Base-by-base conservation (phyloP, 2,113 vertebrate species). In the Geothlypis trichas region DNA sequence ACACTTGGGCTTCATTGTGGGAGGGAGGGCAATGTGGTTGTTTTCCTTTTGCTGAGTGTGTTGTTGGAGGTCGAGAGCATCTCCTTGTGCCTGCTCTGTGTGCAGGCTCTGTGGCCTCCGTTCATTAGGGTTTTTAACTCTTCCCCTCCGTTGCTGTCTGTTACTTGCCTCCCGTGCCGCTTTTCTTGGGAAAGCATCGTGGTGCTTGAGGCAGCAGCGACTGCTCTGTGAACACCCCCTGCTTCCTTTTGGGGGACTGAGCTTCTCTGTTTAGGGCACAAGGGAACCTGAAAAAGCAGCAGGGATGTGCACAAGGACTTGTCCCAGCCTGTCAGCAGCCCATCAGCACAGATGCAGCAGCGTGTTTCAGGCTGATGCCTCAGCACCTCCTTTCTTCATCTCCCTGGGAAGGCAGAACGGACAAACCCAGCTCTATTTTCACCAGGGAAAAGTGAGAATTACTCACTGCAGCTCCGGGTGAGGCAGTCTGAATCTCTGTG, bases 401-500 rank as follows among this genome's bases (percentile, higher is more conserved):
- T 92, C 41, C 26, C 84, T 27, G 46, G 58, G 84, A 79, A 94
- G n/a, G 65, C 59, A 87, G 86, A n/a, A 81, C 13, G 84, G 91
- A 81, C 91, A 79, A 82, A 77, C 41, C 77, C 54, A 75, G 57
- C 87, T 95, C 81, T 89, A 54, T 95, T 96, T 91, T 94, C 93
- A 84, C 84, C 39, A 44, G 69, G 52, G 35, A 42, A 54, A 92
- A 75, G 91, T 91, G 93, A 94, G 94, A 97, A 94, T 94, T 94
- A 79, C 81, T 91, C 73, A 84, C 55, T 1, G 1, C 23, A 42
- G 83, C 59, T 10, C 78, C 2, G 39, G 4, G 2, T 2, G 1
- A 73, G 35, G 80, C 76, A 9, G 35, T 41, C 91, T 76, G 74
- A 20, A 6, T 95, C 63, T 85, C 33, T 58, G 55, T 46, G 0